Evolutionary conservation across 2,888 invertebrate genomes (phyloP).

Genomic region (Dascillus cervinus): DNA sequence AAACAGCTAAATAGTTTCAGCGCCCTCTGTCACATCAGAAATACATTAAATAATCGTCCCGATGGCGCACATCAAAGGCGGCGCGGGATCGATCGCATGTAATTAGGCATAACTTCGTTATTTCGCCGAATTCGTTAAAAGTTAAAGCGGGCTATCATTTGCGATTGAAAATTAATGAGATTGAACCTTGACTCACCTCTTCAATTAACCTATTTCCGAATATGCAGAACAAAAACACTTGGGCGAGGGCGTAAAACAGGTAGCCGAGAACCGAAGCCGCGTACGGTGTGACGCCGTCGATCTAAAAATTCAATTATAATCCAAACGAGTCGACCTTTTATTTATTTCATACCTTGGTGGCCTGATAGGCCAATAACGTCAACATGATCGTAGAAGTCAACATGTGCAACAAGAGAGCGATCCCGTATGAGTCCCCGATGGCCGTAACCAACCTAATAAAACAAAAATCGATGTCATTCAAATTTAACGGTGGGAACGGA

Average conservation of each 20-base stretch:
- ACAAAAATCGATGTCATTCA: slow-evolving; percentile 3
- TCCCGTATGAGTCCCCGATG: slow-evolving; percentile 77
- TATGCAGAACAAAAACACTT: slow-evolving; percentile 82
- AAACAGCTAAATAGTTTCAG: too few relatives aligned
- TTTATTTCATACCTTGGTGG: slow-evolving; percentile 60
- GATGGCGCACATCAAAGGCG: too few relatives aligned
- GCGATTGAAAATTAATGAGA: too few relatives aligned
- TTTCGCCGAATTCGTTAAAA: too few relatives aligned
- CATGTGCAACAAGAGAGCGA: slow-evolving; percentile 79
- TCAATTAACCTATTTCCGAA: slow-evolving; percentile 81
- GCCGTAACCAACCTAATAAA: slow-evolving; percentile 64
- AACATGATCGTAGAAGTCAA: slow-evolving; percentile 75
- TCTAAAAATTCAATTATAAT: slow-evolving; percentile 39
- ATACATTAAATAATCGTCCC: too few relatives aligned
- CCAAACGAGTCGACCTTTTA: not conserved
- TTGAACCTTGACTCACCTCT: slow-evolving; percentile 70
- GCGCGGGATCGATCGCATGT: too few relatives aligned
- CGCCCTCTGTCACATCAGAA: too few relatives aligned
- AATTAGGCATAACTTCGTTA: too few relatives aligned
- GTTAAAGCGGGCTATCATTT: too few relatives aligned
- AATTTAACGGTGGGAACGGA: not conserved
- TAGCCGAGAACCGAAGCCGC: slow-evolving; percentile 74
- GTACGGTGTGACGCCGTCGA: slow-evolving; percentile 68
- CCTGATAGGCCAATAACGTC: slow-evolving; percentile 77
- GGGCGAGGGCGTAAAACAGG: slow-evolving; percentile 69